These are phyloP conservation scores for Listrodromus nycthemerus DNA, from an alignment of 2,888 invertebrate species.

Conservation along the genomic window DNA sequence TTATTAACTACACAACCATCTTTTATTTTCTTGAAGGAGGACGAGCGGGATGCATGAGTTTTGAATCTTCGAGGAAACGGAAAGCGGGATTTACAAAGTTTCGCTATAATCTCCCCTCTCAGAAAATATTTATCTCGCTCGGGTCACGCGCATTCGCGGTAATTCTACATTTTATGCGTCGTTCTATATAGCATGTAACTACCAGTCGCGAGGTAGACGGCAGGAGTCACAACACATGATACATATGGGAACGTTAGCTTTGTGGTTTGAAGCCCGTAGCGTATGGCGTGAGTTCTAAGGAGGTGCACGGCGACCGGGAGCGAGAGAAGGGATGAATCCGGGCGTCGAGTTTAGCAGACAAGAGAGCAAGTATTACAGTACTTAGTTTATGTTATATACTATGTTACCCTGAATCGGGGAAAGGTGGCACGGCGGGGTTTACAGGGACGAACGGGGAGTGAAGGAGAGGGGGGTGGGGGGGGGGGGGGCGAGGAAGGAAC, in stretches of 20 bases:
- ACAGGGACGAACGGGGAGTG: too few relatives aligned
- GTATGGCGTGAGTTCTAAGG: constrained; percentile 74
- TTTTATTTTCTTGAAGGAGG: neutral
- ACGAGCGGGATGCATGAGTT: neutral
- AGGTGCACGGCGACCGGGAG: constrained; percentile 63
- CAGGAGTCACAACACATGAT: constrained; percentile 81
- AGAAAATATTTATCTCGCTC: constrained; percentile 3
- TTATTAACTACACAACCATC: neutral
- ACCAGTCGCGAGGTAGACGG: constrained; percentile 42
- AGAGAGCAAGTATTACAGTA: constrained; percentile 60
- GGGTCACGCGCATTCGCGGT: constrained; percentile 2
- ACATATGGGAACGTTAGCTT: constrained; percentile 84
- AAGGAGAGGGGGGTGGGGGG: constrained; percentile 53
- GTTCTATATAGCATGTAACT: neutral
- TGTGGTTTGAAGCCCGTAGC: constrained; percentile 84
- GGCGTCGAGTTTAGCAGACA: constrained; percentile 54
- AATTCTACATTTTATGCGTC: constrained; percentile 4
- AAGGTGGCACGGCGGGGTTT: constrained; percentile 12
- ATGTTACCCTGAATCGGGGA: constrained; percentile 27
- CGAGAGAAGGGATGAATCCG: constrained; percentile 64
- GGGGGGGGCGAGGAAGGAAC: constrained; percentile 49
- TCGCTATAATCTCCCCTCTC: neutral
- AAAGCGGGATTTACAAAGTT: neutral
- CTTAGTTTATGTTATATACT: constrained; percentile 50
- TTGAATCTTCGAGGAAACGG: neutral